Evolutionary conservation across 2,888 invertebrate genomes (phyloP), one percentile per base, ranked within the genome.

Genomic region (Oasisia sp.): DNA sequence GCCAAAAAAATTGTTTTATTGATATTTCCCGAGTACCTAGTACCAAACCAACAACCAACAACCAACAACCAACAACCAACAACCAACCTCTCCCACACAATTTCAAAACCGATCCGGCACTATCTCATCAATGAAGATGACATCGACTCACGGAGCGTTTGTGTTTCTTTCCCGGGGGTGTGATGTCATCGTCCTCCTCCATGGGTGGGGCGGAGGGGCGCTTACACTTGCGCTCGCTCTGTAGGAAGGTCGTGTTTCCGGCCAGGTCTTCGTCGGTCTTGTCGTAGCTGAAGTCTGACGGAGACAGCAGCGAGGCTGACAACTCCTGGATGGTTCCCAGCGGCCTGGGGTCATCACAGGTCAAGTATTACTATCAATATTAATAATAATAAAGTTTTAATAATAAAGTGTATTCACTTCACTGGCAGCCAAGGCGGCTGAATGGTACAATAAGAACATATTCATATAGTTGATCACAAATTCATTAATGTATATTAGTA

Each of bases 201-300:
- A 94, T 90, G 5, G 95, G 95, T 11, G 96, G 96, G 1, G 96
- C 95, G 44, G 95, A 95, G 0, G 96, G 95, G 8, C 95, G 94
- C 92, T 94, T 94, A 91, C 93, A 94, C 32, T 94, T 94, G 32
- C 94, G 93, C 7, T 95, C 94, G 92, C 94, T 94, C 4, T 95
- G 93, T n/a, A 94, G 93, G 89, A 38, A 90, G 93, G 94, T 7
- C 94, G 94, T 32, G 93, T 95, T 94, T 14, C 44, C 90, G 27
- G 5, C 93, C 1, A 94, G 90, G 89, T 94, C 94, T 32, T 98
- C 98, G 95, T 98, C 98, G 0, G 98, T 98, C 56, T 98, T 97
- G 27, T 98, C 98, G 94, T 95, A 96, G 93, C 95, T 94, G 89
- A 98, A 98, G 94, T 98, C 98, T 95, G 98, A 97, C 95, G 98